phyloP scores from a whole-genome alignment of 1,140 invertebrate species.

The Heliothis subflexa region DNA sequence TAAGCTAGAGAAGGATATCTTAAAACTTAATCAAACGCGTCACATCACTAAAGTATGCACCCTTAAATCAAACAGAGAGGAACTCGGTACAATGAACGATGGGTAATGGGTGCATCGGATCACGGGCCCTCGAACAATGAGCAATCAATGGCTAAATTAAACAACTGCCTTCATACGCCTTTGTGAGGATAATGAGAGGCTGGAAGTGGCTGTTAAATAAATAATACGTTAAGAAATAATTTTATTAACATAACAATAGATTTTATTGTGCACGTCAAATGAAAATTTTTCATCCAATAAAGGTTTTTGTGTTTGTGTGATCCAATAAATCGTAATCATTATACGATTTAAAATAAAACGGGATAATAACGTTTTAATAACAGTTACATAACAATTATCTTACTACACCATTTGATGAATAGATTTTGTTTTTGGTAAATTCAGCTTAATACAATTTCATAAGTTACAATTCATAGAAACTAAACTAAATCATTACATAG shows the following conservation, averaged over 20 bases:
- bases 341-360: too few species aligned
- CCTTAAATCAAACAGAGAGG: slow-evolving; percentile 71
- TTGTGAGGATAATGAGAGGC: slow-evolving; percentile 38
- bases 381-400: too few species aligned
- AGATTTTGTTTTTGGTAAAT: too few species aligned
- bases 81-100: slow-evolving; percentile 65
- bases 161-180: slow-evolving; percentile 69
- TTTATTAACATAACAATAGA: neutral
- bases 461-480: too few species aligned
- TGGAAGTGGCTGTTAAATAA: slow-evolving; percentile 26
- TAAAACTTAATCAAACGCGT: slow-evolving; percentile 72
- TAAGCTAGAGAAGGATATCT: slow-evolving; percentile 43
- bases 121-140: slow-evolving; percentile 70
- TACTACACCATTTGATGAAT: too few species aligned
- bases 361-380: too few species aligned
- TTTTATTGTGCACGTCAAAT: too few species aligned
- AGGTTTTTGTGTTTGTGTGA: too few species aligned
- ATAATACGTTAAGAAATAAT: neutral
- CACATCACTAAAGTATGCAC: slow-evolving; percentile 68
- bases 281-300: too few species aligned
- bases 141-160: slow-evolving; percentile 82
- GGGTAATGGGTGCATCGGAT: slow-evolving; percentile 63
- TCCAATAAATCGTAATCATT: too few species aligned
- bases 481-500: too few species aligned
- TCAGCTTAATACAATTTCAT: too few species aligned